Evolutionary conservation across 2,113 vertebrate genomes (phyloP).

Genomic region (human): GRCh38 chr11:66326501-66327000

Average conservation of each 20-base stretch:
- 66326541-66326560: constrained; percentile 3
- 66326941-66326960: constrained; percentile 14
- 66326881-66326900: neutral
- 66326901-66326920: neutral
- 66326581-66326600: constrained; percentile 75
- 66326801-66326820: constrained; percentile 24
- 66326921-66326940: neutral
- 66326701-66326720: neutral
- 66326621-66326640: constrained; percentile 55
- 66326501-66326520: constrained; percentile 67
- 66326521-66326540: constrained; percentile 54
- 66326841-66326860: neutral
- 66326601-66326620: neutral
- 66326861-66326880: neutral
- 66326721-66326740: neutral
- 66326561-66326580: constrained; percentile 72
- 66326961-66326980: constrained; percentile 63
- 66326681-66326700: neutral
- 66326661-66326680: neutral
- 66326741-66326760: constrained; percentile 30
- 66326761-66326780: neutral
- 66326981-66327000: constrained; percentile 26
- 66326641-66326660: neutral
- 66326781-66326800: constrained; percentile 1
- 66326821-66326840: constrained; percentile 25